phyloP scores from a whole-genome alignment of 2,113 vertebrate genomes.

The Murina feae region DNA sequence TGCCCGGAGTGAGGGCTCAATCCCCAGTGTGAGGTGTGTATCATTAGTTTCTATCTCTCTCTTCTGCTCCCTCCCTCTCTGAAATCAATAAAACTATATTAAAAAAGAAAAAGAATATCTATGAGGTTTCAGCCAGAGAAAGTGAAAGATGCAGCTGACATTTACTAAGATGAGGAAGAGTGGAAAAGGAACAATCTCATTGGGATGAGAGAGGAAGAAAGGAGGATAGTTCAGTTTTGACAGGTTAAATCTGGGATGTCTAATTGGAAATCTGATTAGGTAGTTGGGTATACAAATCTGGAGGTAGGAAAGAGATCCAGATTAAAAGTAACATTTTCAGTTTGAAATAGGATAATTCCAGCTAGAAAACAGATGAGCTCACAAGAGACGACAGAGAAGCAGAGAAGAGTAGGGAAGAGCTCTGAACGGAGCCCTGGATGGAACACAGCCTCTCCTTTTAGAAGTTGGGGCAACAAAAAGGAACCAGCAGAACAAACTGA shows the following conservation, averaged over 20 bases:
- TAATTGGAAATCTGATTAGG: background rate
- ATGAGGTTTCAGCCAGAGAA: background rate
- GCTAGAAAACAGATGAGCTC: slow-evolving; percentile 39
- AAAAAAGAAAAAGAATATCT: background rate
- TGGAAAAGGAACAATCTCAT: background rate
- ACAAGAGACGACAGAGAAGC: slow-evolving; percentile 25
- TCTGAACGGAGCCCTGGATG: slow-evolving; percentile 38
- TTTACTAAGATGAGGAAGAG: background rate
- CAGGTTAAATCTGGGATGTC: background rate
- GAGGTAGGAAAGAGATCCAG: slow-evolving; percentile 21
- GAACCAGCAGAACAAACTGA: slow-evolving; percentile 36
- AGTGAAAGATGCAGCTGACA: background rate
- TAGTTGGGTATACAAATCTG: background rate
- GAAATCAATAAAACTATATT: too few relatives aligned
- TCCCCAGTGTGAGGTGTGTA: too few relatives aligned
- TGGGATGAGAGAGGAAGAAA: background rate
- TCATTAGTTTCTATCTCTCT: too few relatives aligned
- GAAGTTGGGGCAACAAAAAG: slow-evolving; percentile 25
- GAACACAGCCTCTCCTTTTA: background rate
- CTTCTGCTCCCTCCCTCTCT: too few relatives aligned
- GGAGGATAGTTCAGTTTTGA: background rate
- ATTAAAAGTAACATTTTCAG: slow-evolving; percentile 33
- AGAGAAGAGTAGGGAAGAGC: slow-evolving; percentile 36
- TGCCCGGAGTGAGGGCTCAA: too few relatives aligned
- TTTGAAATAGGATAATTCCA: slow-evolving; percentile 50